A percentile compares a stretch with the other conserved stretches of the same genome.
Evolutionary conservation across 2,888 invertebrate species (phyloP).

Genomic region (Gnatocerus cornutus): DNA sequence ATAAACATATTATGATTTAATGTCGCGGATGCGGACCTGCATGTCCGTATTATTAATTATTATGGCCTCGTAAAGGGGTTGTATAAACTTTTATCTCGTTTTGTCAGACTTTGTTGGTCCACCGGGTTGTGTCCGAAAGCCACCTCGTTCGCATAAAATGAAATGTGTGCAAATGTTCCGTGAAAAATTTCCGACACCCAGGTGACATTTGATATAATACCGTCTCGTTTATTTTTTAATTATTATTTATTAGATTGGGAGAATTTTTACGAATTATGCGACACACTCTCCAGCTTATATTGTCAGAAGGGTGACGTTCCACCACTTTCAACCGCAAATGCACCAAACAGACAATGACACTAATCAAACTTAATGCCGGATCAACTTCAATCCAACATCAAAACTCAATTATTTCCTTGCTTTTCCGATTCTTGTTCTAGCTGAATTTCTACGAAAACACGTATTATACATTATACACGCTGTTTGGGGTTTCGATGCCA

Average conservation of each 20-base stretch:
- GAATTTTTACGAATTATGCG: constrained; percentile 33
- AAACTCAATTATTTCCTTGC: constrained; percentile 38
- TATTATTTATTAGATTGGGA: constrained; percentile 48
- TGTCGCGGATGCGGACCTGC: constrained; percentile 59
- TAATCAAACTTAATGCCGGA: constrained; percentile 40
- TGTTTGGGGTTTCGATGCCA: too few species aligned
- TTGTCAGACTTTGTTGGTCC: constrained; percentile 65
- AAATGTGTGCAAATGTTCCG: constrained; percentile 60
- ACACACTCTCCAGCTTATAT: constrained; percentile 19
- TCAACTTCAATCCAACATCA: constrained; percentile 42
- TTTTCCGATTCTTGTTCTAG: constrained; percentile 27
- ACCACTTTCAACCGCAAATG: constrained; percentile 24
- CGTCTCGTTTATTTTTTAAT: constrained; percentile 49
- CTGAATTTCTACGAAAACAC: constrained; percentile 5
- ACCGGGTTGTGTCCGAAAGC: constrained; percentile 58
- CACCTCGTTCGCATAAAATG: constrained; percentile 56
- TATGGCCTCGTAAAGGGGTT: constrained; percentile 66
- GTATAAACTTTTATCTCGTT: constrained; percentile 68
- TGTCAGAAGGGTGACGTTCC: constrained; percentile 15
- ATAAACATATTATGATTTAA: constrained; percentile 69
- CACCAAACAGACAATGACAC: constrained; percentile 36
- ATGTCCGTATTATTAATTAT: constrained; percentile 67
- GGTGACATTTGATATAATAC: constrained; percentile 63
- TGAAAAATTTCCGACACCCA: constrained; percentile 58
- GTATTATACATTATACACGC: constrained; percentile 6